phyloP scores from a whole-genome alignment of 2,113 vertebrate genomes.

The Cygnus buccinator region DNA sequence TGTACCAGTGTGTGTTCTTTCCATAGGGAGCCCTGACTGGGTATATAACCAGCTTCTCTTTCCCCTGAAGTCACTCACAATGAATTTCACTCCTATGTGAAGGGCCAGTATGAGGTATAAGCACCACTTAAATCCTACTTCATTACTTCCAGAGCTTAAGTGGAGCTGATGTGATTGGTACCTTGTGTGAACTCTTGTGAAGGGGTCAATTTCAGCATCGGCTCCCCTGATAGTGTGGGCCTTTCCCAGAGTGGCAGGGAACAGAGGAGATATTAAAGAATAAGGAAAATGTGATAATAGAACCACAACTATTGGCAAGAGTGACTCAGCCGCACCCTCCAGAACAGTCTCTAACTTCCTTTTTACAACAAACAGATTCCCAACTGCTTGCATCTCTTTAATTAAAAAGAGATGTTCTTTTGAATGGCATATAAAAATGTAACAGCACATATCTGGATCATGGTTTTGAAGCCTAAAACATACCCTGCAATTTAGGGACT shows the following conservation, averaged over 20 bases:
- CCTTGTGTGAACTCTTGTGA: background rate
- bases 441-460: background rate
- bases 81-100: background rate
- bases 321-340: background rate
- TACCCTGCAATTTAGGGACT: background rate
- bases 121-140: constrained; percentile 1
- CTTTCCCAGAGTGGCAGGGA: background rate
- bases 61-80: background rate
- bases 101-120: background rate
- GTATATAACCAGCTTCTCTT: background rate
- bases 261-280: background rate
- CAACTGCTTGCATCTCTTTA: background rate
- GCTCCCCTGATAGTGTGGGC: background rate
- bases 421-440: background rate
- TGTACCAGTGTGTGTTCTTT: background rate
- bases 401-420: background rate
- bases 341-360: background rate
- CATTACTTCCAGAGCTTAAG: constrained; percentile 5
- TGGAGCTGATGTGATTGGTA: background rate
- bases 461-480: background rate
- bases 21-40: background rate
- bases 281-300: background rate
- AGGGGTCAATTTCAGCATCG: background rate
- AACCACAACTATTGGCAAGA: background rate
- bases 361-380: background rate